Conservation (phyloP, 2,113 vertebrate species). For the Oplegnathus fasciatus region DNA sequence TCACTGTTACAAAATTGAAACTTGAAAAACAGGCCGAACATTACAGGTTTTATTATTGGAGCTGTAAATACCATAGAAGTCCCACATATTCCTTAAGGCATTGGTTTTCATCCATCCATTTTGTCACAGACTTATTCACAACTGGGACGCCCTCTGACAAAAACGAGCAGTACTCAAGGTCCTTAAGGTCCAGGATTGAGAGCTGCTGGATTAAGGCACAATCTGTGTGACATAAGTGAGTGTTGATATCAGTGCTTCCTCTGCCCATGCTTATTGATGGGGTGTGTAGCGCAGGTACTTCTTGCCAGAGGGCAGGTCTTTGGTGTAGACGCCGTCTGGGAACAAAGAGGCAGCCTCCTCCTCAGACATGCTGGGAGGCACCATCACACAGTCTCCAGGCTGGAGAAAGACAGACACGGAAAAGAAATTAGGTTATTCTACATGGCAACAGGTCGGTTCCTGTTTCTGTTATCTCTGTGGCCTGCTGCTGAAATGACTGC, state of each 20-base stretch:
- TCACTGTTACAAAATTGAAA: not conserved
- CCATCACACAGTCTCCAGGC: constrained; percentile 93
- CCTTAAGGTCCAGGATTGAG: not conserved
- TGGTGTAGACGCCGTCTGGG: constrained; percentile 90
- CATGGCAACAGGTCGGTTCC: not conserved
- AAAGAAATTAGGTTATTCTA: not conserved
- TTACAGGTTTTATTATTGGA: not conserved
- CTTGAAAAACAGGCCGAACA: not conserved
- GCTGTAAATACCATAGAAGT: not conserved
- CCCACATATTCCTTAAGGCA: not conserved
- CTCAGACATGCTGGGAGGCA: constrained; percentile 89
- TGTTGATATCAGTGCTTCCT: not conserved
- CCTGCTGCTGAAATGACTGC: not conserved
- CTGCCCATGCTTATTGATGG: constrained; percentile 69
- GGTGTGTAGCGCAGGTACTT: constrained; percentile 96
- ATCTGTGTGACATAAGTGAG: not conserved
- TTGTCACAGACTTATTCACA: constrained; percentile 1
- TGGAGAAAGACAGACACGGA: constrained; percentile 59
- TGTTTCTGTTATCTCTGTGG: not conserved
- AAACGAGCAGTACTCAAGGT: not conserved
- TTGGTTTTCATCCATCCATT: not conserved
- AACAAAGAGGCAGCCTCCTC: constrained; percentile 90
- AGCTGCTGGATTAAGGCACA: not conserved
- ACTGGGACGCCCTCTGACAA: not conserved
- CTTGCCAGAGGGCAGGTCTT: constrained; percentile 93